Base-by-base conservation (phyloP, 2,888 invertebrate species). In the Drosophila longiperda region DNA sequence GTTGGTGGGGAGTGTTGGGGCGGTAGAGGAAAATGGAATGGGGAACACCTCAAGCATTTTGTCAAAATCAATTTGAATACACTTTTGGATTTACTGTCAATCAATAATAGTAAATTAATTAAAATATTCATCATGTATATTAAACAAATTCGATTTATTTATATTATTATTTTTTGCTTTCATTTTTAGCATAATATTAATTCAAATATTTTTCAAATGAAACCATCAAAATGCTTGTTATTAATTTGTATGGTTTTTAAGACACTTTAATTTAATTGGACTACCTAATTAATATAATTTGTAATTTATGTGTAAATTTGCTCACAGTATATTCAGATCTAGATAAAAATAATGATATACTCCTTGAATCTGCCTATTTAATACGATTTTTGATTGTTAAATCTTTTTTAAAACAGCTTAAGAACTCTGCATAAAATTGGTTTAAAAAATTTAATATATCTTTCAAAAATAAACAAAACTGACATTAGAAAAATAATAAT, bases 61-160 rank as follows among this genome's bases (percentile, higher is more conserved):
- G 89, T 90, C 79, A 90, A 86, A 86, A 83, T 89, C 78, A 89
- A 89, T 86, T 87, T 79, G 74, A 76, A 87, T 67, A 72, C 72
- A 77, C 72, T 78, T 26, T 26, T 26, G 26, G 26, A 26, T 26
- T 26, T 26, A 26, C 26, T 26, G 26, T 26, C 26, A 26, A 23
- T 3, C 26, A 26, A 4, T 45, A 45, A 15, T 12, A 7, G 12
- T 20, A 20, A 45, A 45, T 45, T 15, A 20, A 20, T 15, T 7
- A 45, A 38, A 38, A 17, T 38, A 38, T 3, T 17, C 17, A 17
- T 17, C 17, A n/a, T 8, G 38, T 38, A 17, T 38, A 8, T 38
- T 9, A 38, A 38, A 38, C 38, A 38, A 40, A n/a, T 26, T 26
- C 4, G 26, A 45, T 45, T 15, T 15, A 20, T 1, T 20, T 45